Evolutionary conservation across 2,888 invertebrate genomes (phyloP), one percentile per base, ranked within the genome.

Genomic region (Sarcophaga caerulescens): DNA sequence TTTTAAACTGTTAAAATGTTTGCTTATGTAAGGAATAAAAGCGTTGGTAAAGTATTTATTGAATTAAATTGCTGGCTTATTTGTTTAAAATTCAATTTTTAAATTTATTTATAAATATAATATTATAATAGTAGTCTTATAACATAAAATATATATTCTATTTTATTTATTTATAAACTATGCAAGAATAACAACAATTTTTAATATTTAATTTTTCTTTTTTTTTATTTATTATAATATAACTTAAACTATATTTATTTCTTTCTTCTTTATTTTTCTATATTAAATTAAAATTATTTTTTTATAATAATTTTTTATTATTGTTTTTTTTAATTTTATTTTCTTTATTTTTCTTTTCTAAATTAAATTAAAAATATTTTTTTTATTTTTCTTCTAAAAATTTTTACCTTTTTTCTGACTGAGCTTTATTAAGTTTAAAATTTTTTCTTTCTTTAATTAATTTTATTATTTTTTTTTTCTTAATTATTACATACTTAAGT

Each of bases 131-230:
- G 66, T 60, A 82, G 62, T 21, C 85, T 85, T 81, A 47, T 47
- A 84, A 70, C 59, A 78, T 83, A 52, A 84, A 79, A 60, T 77
- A 80, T 81, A 75, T 83, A 23, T 69, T 35, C 6, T 1, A 35
- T 35, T 80, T 78, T 81, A 80, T 83, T 17, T 69, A 73, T 80
- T 81, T 81, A 82, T 87, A 85, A 83, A 87, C 82, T 85, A 83
- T 85, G 73, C 82, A 83, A 82, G 82, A 82, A 81, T 87, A 87
- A 83, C 80, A 85, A 87, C 85, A 80, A 70, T 35, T 82, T 83
- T 74, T 19, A 69, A n/a, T 82, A 63, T 71, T 60, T 77, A 63
- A 23, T 52, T 21, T 77, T 76, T 71, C 23, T 62, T 35, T 35
- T 35, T 35, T 35, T 6, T 35, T 35, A 57, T 66, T 66, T 69